Evolutionary conservation across 2,113 vertebrate genomes (phyloP), one percentile per base, ranked within the genome.

Genomic region (Megaceryle torquata): DNA sequence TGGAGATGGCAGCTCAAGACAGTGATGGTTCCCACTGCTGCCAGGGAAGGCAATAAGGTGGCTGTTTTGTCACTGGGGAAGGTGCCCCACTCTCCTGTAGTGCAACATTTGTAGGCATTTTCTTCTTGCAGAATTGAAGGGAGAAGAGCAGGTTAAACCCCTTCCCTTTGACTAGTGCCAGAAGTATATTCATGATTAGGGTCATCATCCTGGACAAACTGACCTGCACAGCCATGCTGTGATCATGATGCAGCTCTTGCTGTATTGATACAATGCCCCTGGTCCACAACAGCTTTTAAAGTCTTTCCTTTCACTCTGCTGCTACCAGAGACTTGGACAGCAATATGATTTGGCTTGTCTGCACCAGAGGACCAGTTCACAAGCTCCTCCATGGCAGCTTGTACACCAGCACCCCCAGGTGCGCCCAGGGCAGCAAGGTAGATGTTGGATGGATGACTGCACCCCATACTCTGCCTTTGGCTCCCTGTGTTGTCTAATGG

Each of bases 161-260:
- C 17, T 17, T 74, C 71, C 24, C 78, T 86, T 21, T 28, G 63
- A 59, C 41, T 44, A 57, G 21, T 77, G 84, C 57, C 60, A 53
- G 57, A 68, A 67, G 6, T 13, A 4, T 71, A 10, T 35, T 71
- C 31, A 5, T 24, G 37, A 41, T 12, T 37, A 41, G 72, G 67
- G 59, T 44, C 60, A 50, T 11, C 22, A 18, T 0, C 2, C 80
- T n/a, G 69, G 57, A 33, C 33, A 26, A 75, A 75, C 0, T 0
- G 4, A 24, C 59, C 46, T 0, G 1, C 41, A 15, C n/a, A 15
- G 64, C 57, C 48, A n/a, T 3, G 5, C 63, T 29, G 48, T 4
- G 51, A 91, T n/a, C 48, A 8, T 33, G n/a, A 0, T 0, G 0
- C 89, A 76, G 74, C 65, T 91, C 48, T 75, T 31, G 48, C 69